Percentiles rank a stretch among this genome's conserved stretches.
phyloP scores from a whole-genome alignment of 2,113 vertebrate species.

The Dasyprocta punctata region DNA sequence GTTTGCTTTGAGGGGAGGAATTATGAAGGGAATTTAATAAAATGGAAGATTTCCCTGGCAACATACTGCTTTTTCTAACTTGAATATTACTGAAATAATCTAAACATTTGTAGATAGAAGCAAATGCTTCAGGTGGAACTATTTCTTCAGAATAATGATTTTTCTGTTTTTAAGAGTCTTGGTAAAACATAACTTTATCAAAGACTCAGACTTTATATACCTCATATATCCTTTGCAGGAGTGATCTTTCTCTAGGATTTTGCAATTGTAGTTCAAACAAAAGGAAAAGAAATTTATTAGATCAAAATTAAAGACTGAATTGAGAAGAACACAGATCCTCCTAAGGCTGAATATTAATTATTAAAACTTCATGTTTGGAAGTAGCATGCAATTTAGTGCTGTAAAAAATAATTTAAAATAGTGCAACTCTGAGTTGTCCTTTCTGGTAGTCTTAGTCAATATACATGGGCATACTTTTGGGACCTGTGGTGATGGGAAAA shows the following conservation, averaged over 20 bases:
- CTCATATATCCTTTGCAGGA: neutral
- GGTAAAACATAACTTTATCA: neutral
- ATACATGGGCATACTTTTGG: neutral
- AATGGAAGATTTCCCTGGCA: neutral
- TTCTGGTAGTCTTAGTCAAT: neutral
- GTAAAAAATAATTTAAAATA: neutral
- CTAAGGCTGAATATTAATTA: constrained; percentile 31
- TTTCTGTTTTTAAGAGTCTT: constrained; percentile 51
- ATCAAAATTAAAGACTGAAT: constrained; percentile 2
- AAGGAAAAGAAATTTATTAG: neutral
- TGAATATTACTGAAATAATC: neutral
- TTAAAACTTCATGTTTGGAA: neutral
- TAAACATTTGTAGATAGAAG: constrained; percentile 20
- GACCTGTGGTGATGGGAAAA: neutral
- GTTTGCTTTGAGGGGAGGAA: neutral
- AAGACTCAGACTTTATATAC: neutral
- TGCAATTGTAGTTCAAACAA: neutral
- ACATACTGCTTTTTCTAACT: neutral
- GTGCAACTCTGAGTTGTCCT: constrained; percentile 11
- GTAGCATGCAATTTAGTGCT: neutral
- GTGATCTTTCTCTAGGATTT: neutral
- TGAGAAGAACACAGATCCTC: neutral
- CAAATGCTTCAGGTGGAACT: neutral
- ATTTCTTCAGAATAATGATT: constrained; percentile 1
- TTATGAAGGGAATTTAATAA: neutral